These are phyloP conservation scores for Nomada ferruginata DNA, from an alignment of 2,888 invertebrate species.

Conservation along the genomic window DNA sequence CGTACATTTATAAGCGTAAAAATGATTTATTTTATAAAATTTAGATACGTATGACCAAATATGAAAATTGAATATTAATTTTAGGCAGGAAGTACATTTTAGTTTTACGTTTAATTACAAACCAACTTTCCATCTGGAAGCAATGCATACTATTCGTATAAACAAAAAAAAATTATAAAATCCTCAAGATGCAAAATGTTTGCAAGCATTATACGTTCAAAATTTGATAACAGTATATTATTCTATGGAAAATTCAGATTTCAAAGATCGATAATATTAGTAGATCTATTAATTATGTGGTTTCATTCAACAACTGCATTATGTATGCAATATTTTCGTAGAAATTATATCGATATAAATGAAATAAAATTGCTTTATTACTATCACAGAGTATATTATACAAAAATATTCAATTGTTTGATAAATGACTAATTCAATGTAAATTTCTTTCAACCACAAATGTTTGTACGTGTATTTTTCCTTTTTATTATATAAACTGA, in stretches of 20 bases:
- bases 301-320: neutral
- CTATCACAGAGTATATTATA: constrained; percentile 25
- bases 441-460: constrained; percentile 32
- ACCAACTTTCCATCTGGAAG: neutral
- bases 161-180: constrained; percentile 34
- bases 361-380: constrained; percentile 20
- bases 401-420: constrained; percentile 47
- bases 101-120: constrained; percentile 37
- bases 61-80: neutral
- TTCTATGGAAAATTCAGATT: neutral
- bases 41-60: constrained; percentile 12
- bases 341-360: neutral
- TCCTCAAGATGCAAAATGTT: neutral
- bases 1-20: constrained; percentile 10
- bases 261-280: neutral
- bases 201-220: constrained; percentile 5
- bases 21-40: constrained; percentile 34
- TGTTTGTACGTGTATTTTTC: constrained; percentile 18
- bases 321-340: constrained; percentile 2
- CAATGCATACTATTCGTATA: constrained; percentile 26
- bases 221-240: neutral
- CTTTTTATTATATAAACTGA: constrained; percentile 4
- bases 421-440: constrained; percentile 34
- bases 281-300: neutral
- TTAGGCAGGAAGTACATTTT: neutral